Evolutionary conservation across 2,113 vertebrate species (phyloP).

Genomic region (Polypterus senegalus): DNA sequence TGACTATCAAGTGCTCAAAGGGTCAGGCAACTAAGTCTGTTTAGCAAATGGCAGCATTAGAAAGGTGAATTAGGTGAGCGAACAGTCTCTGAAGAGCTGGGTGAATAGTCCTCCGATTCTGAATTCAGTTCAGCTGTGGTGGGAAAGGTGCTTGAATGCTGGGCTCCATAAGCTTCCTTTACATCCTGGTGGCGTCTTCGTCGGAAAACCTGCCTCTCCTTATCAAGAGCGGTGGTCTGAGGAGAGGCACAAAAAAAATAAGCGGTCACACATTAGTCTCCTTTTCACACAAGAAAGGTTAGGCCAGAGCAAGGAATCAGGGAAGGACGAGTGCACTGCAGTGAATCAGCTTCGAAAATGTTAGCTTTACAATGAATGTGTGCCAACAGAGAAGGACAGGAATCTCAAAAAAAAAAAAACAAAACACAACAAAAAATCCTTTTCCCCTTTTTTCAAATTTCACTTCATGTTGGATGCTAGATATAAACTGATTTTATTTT

Average conservation of each 20-base stretch:
- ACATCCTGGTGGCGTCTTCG: slow-evolving; percentile 92
- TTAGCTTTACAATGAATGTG: no score
- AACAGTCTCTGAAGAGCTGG: slow-evolving; percentile 80
- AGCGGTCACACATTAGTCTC: slow-evolving; percentile 24
- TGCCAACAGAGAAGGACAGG: no score
- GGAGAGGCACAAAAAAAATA: slow-evolving; percentile 67
- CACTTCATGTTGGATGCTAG: neutral
- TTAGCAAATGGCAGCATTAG: slow-evolving; percentile 41
- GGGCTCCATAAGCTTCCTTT: slow-evolving; percentile 47
- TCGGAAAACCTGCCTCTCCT: slow-evolving; percentile 98
- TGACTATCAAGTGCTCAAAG: neutral
- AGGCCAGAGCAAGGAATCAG: slow-evolving; percentile 1
- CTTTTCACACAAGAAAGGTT: slow-evolving; percentile 5
- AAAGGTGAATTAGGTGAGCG: slow-evolving; percentile 88
- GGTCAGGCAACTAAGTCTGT: slow-evolving; percentile 6
- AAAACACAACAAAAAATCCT: neutral
- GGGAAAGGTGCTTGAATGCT: slow-evolving; percentile 31
- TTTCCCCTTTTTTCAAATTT: neutral
- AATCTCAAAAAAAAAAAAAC: no score
- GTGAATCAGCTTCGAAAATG: no score
- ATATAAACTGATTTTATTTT: no score
- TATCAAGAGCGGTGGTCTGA: slow-evolving; percentile 99
- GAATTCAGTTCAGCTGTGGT: slow-evolving; percentile 71
- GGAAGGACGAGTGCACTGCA: neutral
- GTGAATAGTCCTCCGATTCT: slow-evolving; percentile 86